Evolutionary conservation across 2,113 vertebrate species (phyloP).

Genomic region (Bubo bubo): DNA sequence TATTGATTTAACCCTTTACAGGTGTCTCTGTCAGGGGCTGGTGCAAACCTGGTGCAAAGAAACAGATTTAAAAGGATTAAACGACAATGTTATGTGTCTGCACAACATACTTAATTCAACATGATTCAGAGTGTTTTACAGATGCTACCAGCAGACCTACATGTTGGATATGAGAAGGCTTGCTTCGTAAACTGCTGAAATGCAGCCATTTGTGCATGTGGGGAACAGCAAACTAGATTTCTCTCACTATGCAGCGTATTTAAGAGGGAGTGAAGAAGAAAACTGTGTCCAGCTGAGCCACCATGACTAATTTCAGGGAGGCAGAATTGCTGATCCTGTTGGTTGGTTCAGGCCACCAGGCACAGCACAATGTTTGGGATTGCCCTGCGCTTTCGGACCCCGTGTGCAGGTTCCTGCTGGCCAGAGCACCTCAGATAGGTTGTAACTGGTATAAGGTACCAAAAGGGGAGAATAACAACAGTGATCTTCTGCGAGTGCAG

Average conservation of each 20-base stretch:
- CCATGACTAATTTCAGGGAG: background rate
- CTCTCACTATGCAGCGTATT: background rate
- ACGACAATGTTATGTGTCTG: background rate
- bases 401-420: background rate
- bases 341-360: background rate
- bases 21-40: background rate
- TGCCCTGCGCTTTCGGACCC: background rate
- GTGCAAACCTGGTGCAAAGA: background rate
- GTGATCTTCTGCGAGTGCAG: background rate
- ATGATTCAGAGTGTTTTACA: background rate
- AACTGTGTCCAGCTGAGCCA: background rate
- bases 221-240: background rate
- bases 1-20: slow-evolving; percentile 62
- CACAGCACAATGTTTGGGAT: background rate
- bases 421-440: background rate
- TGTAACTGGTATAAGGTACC: background rate
- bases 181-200: background rate
- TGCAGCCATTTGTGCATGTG: background rate
- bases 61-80: background rate
- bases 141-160: background rate
- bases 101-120: background rate
- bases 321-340: background rate
- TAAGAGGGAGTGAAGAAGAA: background rate
- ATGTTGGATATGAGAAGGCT: background rate
- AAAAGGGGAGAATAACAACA: background rate